Percentiles rank a stretch among this genome's conserved stretches.
Conservation (phyloP, 1,140 invertebrate genomes). For the Zaprionus ghesquierei region DNA sequence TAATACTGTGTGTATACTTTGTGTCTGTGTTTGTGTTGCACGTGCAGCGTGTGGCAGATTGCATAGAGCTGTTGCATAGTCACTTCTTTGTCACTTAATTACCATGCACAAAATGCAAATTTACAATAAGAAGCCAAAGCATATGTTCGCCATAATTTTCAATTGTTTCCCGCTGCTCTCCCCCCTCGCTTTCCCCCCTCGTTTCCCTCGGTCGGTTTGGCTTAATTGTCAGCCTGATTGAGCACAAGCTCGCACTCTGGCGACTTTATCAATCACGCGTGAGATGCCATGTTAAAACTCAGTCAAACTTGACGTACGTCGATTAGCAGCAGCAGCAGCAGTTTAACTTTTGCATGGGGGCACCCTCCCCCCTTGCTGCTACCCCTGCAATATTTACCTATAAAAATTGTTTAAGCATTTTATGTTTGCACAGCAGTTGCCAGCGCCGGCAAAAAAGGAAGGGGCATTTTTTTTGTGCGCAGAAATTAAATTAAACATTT, state of each 20-base stretch:
- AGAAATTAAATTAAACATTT: constrained; percentile 78
- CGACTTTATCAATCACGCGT: constrained; percentile 57
- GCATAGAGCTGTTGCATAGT: constrained; percentile 36
- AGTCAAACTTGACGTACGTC: constrained; percentile 66
- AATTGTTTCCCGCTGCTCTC: background rate
- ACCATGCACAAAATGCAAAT: constrained; percentile 42
- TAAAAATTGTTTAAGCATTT: constrained; percentile 76
- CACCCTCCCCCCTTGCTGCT: background rate
- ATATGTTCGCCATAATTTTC: background rate
- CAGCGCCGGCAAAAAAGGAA: constrained; percentile 32
- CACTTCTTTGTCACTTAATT: constrained; percentile 49
- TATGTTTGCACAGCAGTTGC: constrained; percentile 76
- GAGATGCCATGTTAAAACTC: constrained; percentile 50
- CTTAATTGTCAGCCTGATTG: constrained; percentile 31
- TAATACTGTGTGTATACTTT: background rate
- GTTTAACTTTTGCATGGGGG: constrained; percentile 1
- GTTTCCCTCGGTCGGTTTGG: background rate
- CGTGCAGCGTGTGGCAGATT: constrained; percentile 23
- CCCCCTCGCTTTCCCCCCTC: background rate
- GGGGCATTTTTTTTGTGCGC: constrained; percentile 48
- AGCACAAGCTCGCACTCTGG: background rate
- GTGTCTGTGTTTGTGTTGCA: background rate
- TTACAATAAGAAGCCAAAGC: constrained; percentile 9
- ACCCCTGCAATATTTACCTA: constrained; percentile 63
- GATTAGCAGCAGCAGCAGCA: constrained; percentile 57